A percentile compares a stretch with the other conserved stretches of the same genome.
These are phyloP conservation scores for Drosophila differens DNA, from an alignment of 2,888 invertebrate species.

Conservation along the genomic window DNA sequence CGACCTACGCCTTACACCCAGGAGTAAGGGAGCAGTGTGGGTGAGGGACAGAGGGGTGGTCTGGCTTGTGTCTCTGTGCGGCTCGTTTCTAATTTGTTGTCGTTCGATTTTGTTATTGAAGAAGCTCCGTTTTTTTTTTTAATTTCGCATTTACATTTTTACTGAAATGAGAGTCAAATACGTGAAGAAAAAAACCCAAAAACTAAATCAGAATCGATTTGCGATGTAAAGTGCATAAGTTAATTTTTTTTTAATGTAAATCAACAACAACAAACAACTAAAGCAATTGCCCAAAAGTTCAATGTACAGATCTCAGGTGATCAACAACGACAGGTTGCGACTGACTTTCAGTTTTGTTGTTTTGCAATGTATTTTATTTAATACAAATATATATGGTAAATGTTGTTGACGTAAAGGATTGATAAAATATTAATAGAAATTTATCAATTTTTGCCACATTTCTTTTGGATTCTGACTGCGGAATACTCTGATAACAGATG, in stretches of 20 bases:
- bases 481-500: neutral
- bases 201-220: slow-evolving; percentile 36
- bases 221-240: slow-evolving; percentile 50
- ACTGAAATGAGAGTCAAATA: slow-evolving; percentile 40
- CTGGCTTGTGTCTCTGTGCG: slow-evolving; percentile 8
- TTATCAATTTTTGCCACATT: neutral
- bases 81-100: slow-evolving; percentile 57
- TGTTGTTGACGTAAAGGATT: neutral
- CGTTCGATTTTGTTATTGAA: slow-evolving; percentile 32
- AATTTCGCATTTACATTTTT: slow-evolving; percentile 60
- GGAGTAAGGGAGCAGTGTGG: neutral
- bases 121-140: slow-evolving; percentile 31
- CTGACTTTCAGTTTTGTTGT: neutral
- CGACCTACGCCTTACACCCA: slow-evolving; percentile 42
- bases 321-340: slow-evolving; percentile 12
- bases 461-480: neutral
- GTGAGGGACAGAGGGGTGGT: neutral
- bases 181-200: neutral
- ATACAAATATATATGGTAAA: neutral
- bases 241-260: slow-evolving; percentile 53
- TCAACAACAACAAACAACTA: slow-evolving; percentile 27
- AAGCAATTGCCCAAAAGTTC: slow-evolving; percentile 42
- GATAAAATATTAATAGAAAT: neutral
- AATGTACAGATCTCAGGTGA: slow-evolving; percentile 32
- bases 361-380: neutral